Evolutionary conservation across 2,797 vertebrate species (phyloP).

Genomic region (Hoplostethus atlanticus): DNA sequence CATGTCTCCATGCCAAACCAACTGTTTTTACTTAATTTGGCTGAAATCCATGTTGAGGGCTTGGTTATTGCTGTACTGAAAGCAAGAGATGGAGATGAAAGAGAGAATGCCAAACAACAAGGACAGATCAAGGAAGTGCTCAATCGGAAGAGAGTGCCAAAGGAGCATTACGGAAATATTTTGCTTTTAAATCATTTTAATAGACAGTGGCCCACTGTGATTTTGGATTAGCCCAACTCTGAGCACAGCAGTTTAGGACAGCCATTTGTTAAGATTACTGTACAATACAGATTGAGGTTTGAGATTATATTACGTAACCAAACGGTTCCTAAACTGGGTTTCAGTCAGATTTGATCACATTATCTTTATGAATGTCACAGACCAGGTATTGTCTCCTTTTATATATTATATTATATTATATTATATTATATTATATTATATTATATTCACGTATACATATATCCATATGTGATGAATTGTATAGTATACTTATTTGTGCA

Average conservation of each 20-base stretch:
- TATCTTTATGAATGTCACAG: conserved; percentile 16
- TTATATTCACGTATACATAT: not conserved
- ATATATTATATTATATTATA: too few relatives aligned
- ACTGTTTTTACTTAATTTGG: conserved; percentile 3
- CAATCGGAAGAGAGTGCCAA: not conserved
- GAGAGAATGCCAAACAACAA: not conserved
- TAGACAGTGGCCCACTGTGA: not conserved
- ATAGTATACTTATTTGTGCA: not conserved
- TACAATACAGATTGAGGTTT: not conserved
- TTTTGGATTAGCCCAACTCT: not conserved
- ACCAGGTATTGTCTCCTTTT: not conserved
- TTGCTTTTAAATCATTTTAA: conserved; percentile 18
- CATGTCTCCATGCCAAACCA: not conserved
- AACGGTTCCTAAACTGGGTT: conserved; percentile 2
- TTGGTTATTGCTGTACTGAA: conserved; percentile 8
- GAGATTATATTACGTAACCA: conserved; percentile 9
- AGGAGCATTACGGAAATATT: not conserved
- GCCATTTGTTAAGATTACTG: conserved; percentile 1
- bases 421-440: too few relatives aligned
- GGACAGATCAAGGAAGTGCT: not conserved
- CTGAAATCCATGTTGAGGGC: conserved; percentile 15
- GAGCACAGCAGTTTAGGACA: not conserved
- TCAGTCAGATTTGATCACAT: conserved; percentile 39
- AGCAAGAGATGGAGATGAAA: not conserved
- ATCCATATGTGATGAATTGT: not conserved